A percentile compares a stretch with the other conserved stretches of the same genome.
These are phyloP conservation scores for Tragelaphus buxtoni DNA, from an alignment of 2,113 vertebrate genomes.

Conservation along the genomic window DNA sequence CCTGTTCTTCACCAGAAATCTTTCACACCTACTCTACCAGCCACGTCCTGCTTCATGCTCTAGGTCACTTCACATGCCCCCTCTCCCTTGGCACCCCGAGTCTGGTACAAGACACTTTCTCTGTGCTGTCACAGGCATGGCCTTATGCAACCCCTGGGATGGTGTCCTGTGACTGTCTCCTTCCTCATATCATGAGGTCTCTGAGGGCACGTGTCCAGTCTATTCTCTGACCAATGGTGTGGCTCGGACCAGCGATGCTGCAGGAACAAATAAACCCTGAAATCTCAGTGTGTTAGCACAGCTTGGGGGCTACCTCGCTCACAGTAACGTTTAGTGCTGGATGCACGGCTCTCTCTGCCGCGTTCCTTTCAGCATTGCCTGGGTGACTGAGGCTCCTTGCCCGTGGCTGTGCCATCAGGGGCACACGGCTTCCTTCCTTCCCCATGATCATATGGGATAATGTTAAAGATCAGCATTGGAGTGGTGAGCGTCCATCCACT, in stretches of 20 bases:
- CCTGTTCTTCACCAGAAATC: background rate
- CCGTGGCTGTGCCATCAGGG: rapidly evolving
- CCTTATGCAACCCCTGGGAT: no score
- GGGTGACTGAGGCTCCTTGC: background rate
- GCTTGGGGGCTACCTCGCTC: rapidly evolving
- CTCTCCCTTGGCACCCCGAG: background rate
- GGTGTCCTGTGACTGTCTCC: background rate
- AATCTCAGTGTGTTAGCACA: background rate
- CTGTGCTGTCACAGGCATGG: no score
- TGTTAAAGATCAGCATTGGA: background rate
- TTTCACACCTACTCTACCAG: rapidly evolving
- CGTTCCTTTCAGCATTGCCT: background rate
- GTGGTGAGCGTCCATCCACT: background rate
- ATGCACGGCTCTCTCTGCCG: rapidly evolving
- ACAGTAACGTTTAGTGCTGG: rapidly evolving
- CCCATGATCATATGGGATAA: rapidly evolving
- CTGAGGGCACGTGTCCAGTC: background rate
- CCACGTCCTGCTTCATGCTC: background rate
- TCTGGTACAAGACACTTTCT: background rate
- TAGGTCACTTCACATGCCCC: background rate
- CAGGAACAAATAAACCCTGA: background rate
- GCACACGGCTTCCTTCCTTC: no score
- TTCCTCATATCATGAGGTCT: background rate
- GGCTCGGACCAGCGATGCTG: background rate
- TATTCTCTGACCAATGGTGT: rapidly evolving